Percentiles rank a stretch among this genome's conserved stretches.
Conservation (phyloP, 2,888 invertebrate genomes). For the Euzophera pinguis region DNA sequence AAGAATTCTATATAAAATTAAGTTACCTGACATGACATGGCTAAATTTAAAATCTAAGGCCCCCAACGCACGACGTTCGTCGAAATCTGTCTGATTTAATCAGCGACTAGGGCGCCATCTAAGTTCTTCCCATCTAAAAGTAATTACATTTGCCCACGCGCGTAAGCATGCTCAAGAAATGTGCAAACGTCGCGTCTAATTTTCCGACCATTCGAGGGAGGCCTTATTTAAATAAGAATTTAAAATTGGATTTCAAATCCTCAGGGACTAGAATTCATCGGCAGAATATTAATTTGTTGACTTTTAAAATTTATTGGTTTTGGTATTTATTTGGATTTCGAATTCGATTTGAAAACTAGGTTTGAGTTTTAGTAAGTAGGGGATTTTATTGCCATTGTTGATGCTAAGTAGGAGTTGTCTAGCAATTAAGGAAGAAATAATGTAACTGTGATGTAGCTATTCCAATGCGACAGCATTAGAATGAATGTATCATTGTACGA, state of each 20-base stretch:
- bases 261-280: conserved; percentile 28
- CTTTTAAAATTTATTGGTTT: conserved; percentile 23
- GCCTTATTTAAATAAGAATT: conserved; percentile 58
- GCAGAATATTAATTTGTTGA: conserved; percentile 39
- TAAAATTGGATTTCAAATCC: conserved; percentile 59
- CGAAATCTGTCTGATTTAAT: conserved; percentile 50
- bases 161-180: conserved; percentile 47
- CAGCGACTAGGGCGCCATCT: conserved; percentile 40
- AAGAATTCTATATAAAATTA: neutral
- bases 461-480: too few species aligned
- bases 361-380: too few species aligned
- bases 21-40: neutral
- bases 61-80: conserved; percentile 11
- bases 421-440: too few species aligned
- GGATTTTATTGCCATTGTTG: too few species aligned
- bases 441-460: too few species aligned
- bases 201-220: conserved; percentile 34
- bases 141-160: conserved; percentile 66
- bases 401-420: too few species aligned
- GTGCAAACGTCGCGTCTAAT: conserved; percentile 57
- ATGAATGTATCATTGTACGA: too few species aligned
- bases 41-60: conserved; percentile 1
- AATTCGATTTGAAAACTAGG: neutral
- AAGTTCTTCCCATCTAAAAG: conserved; percentile 38
- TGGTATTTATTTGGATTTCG: conserved; percentile 13